Conservation (phyloP, 2,113 vertebrate genomes). For the Lagopus leucura region DNA sequence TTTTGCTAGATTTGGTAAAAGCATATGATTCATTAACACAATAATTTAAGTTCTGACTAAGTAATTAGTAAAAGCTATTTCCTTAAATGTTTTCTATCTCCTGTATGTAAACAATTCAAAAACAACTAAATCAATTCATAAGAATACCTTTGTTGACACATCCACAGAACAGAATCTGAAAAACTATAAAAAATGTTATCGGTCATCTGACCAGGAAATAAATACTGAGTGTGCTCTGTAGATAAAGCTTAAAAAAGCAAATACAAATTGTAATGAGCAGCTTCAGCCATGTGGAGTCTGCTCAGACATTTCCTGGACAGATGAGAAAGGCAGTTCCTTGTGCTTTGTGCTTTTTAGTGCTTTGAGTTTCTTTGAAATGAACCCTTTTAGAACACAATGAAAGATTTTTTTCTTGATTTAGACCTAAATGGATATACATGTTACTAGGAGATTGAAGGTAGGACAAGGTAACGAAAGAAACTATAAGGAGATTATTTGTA, state of each 20-base stretch:
- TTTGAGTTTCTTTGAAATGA: background rate
- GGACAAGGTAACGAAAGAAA: background rate
- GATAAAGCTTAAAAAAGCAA: conserved; percentile 46
- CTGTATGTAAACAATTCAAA: background rate
- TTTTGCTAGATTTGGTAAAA: background rate
- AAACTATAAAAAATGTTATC: conserved; percentile 9
- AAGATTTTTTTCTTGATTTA: background rate
- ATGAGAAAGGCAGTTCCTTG: background rate
- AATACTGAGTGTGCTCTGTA: background rate
- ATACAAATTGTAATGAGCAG: conserved; percentile 29
- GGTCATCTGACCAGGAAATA: background rate
- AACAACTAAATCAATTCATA: background rate
- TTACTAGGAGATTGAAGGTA: background rate
- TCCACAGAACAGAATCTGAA: background rate
- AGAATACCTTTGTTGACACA: background rate
- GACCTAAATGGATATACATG: background rate
- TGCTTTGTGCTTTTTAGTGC: background rate
- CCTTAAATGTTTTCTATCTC: background rate
- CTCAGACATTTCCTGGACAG: conserved; percentile 12
- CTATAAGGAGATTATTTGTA: background rate
- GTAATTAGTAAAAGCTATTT: background rate
- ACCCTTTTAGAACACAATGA: background rate
- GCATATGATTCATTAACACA: background rate
- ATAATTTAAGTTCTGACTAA: background rate
- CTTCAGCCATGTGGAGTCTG: background rate